Evolutionary conservation across 2,888 invertebrate species (phyloP), one percentile per base, ranked within the genome.

Genomic region (Dromius quadrimaculatus): DNA sequence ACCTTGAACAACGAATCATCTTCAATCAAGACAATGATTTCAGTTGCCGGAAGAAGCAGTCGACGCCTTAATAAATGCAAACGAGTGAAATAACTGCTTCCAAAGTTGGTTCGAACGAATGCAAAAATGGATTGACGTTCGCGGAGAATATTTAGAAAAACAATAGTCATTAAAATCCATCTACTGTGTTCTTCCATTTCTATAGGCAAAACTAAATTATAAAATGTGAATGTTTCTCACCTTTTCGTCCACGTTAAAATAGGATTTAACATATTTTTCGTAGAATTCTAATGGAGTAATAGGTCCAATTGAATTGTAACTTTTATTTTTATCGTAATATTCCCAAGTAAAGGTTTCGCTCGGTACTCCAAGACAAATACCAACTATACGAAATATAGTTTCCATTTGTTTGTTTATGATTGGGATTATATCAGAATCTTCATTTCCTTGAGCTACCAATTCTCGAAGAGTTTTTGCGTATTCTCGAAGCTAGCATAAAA

Each of bases 341-440:
- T 92, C 92, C 88, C 92, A 95, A 0, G 88, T 90, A 79, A 96
- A 92, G 17, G 86, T 89, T 73, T 90, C 88, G 36, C 90, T 88
- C 0, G 96, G 95, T 19, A 92, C 89, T 28, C 93, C 94, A 73
- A 96, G 82, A 77, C 94, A 95, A 66, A 95, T 94, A 28, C 90
- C 91, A 59, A 94, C 89, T 63, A 96, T 89, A 76, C 92, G 88
- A 82, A 90, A 95, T 15, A 96, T 87, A 76, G 91, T 87, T 0
- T 84, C 84, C 86, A 94, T 91, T 82, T 94, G 93, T 11, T 86
- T 84, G 71, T 86, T 80, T 72, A 94, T 91, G 63, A 87, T 84
- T 6, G 77, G 75, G 75, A 89, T 84, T 17, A 94, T 83, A 11
- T 88, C 87, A 0, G 85, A 87, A 28, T 92, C 90, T 0, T 87